Evolutionary conservation across 1,140 invertebrate genomes (phyloP).

Genomic region (Zaprionus gabonicus): DNA sequence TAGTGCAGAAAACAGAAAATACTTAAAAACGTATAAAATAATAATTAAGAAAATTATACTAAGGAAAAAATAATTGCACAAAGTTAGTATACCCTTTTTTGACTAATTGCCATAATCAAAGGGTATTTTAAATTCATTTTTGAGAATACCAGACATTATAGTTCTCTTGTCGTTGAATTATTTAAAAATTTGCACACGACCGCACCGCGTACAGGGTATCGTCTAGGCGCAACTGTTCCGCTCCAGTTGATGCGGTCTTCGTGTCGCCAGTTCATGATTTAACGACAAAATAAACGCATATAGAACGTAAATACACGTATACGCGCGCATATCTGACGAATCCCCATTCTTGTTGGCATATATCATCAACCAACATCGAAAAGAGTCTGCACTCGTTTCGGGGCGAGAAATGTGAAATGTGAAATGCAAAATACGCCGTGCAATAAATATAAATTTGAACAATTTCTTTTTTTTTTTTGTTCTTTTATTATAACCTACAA

Average conservation of each 20-base stretch:
- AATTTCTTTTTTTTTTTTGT: background rate
- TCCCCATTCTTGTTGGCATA: conserved; percentile 14
- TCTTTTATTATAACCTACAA: conserved; percentile 29
- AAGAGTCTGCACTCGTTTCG: conserved; percentile 31
- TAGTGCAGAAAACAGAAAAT: background rate
- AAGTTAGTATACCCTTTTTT: too few relatives aligned
- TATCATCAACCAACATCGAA: conserved; percentile 16
- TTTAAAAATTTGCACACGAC: background rate
- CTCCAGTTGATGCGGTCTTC: conserved; percentile 12
- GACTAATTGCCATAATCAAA: too few relatives aligned
- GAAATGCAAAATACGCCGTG: conserved; percentile 10
- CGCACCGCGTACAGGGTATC: conserved; percentile 16
- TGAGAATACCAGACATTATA: too few relatives aligned
- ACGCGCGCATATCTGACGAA: conserved; percentile 1
- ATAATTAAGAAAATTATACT: background rate
- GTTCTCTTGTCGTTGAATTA: background rate
- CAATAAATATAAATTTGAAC: conserved; percentile 45
- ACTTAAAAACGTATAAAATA: background rate
- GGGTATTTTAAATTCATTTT: too few relatives aligned
- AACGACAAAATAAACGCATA: conserved; percentile 39
- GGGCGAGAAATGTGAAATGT: conserved; percentile 28
- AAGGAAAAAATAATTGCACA: too few relatives aligned
- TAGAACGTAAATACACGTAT: conserved; percentile 21
- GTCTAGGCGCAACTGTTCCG: background rate
- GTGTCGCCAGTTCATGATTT: conserved; percentile 15